phyloP scores from a whole-genome alignment of 2,113 vertebrate genomes.

The Carettochelys insculpta region DNA sequence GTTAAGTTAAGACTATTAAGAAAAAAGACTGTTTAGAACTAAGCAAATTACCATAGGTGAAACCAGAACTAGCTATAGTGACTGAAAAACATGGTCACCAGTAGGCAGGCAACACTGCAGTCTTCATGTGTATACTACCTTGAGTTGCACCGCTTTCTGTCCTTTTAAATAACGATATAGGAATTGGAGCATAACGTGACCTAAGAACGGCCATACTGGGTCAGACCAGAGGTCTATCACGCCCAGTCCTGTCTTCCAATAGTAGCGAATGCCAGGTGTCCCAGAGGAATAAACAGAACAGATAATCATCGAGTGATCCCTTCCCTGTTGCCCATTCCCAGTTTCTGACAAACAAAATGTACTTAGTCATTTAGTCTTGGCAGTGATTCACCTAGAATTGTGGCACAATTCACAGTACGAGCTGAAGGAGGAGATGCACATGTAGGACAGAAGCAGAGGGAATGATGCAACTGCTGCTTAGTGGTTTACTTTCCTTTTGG shows the following conservation, averaged over 20 bases:
- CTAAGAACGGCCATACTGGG: no score
- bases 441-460: not conserved
- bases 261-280: no score
- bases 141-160: not conserved
- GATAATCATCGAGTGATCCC: no score
- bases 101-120: not conserved
- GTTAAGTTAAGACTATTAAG: conserved; percentile 65
- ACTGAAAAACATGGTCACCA: not conserved
- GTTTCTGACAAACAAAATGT: no score
- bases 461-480: not conserved
- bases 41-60: not conserved
- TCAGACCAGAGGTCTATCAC: no score
- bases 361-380: not conserved
- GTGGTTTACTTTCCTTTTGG: not conserved
- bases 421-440: not conserved
- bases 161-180: not conserved
- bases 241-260: no score
- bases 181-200: no score
- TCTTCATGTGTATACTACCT: not conserved
- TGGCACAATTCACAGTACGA: not conserved
- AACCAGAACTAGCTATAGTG: not conserved
- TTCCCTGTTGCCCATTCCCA: no score
- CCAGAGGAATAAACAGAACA: no score
- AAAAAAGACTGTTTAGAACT: not conserved
- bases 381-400: not conserved